Base-by-base conservation (phyloP, 1,140 invertebrate genomes). In the Samia ricini region DNA sequence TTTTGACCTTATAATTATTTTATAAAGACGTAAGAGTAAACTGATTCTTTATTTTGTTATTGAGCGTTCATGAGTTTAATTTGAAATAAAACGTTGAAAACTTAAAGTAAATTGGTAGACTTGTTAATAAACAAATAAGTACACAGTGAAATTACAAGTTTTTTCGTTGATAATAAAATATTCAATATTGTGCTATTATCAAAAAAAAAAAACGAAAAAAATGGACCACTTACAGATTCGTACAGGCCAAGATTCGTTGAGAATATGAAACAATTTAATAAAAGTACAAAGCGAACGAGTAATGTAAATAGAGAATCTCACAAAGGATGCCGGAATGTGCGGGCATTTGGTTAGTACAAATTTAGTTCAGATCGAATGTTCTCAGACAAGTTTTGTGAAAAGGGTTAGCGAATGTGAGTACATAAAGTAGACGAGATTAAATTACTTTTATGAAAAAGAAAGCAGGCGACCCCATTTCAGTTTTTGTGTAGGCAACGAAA, bases 351-450 rank as follows among this genome's bases (percentile, higher is more conserved):
- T 71, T 83, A 73, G 77, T 78, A 81, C 78, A 88, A 85, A 85
- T 83, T 83, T 80, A 88, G 82, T 86, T 80, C 76, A 81, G 74
- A 85, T 88, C 82, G 79, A 82, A 88, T 82, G 76, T 73, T 77
- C 74, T 68, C 66, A 66, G 76, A 78, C 74, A 83, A 85, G 73
- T 85, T 86, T 71, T 71, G 74, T 88, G 77, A 88, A 83, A 84
- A 86, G 85, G 83, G 82, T 86, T 79, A 66, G 72, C 76, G 74
- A 77, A 77, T 65, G 67, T 73, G 71, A 71, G 71, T 74, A 62
- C 64, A 79, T 76, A 75, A 76, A 84, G 76, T 68, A 76, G 62
- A 77, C 60, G 55, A 81, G 71, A 84, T 84, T 82, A 83, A 85
- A 83, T 88, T 86, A 83, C 77, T 79, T 74, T 76, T 71, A 76